Evolutionary conservation across 2,797 vertebrate species (phyloP).

Genomic region (Hypotaenidia philippensis): DNA sequence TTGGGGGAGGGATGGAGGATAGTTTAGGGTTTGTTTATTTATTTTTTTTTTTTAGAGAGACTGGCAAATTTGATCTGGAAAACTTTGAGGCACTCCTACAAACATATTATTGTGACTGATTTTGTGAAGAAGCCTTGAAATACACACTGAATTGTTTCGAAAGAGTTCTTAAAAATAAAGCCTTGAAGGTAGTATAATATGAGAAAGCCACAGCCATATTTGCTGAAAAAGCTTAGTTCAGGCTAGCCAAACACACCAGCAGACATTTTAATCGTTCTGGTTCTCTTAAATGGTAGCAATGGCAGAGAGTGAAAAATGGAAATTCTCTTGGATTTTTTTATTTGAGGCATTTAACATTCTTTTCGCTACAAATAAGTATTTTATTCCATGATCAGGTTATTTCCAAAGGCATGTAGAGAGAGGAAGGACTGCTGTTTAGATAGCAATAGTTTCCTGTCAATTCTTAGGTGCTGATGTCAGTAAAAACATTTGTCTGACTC

Average conservation of each 20-base stretch:
- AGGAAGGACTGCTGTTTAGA: background rate
- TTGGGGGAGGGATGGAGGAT: background rate
- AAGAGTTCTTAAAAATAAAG: background rate
- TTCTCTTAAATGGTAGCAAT: background rate
- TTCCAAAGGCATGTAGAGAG: background rate
- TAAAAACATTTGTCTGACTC: background rate
- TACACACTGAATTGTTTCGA: background rate
- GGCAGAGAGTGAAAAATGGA: background rate
- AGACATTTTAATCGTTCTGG: background rate
- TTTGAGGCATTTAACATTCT: background rate
- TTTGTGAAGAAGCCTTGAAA: background rate
- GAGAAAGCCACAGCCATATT: background rate
- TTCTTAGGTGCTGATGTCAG: background rate
- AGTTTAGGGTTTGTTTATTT: background rate
- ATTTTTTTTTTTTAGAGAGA: background rate
- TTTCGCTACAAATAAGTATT: background rate
- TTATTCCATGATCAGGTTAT: background rate
- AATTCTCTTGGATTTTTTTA: background rate
- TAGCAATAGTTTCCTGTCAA: background rate
- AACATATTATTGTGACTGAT: rapidly evolving
- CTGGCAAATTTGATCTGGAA: background rate
- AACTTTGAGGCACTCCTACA: background rate
- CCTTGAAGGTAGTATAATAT: background rate
- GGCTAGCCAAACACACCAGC: background rate
- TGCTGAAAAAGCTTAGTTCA: background rate